Evolutionary conservation across 2,113 vertebrate species (phyloP).

Genomic region (Catharus fuscescens): DNA sequence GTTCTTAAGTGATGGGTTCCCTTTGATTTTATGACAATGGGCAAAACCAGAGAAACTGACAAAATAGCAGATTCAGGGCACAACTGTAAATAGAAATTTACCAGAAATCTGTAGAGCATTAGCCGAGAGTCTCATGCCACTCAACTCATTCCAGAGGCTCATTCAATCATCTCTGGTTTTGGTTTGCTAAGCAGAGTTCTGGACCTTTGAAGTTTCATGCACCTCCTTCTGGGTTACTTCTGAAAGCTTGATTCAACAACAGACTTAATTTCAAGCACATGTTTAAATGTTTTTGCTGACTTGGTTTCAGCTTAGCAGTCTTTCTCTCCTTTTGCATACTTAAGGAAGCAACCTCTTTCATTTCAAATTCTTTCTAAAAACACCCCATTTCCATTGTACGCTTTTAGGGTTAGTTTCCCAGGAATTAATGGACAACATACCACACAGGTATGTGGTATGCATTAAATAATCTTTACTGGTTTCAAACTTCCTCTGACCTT

Average conservation of each 20-base stretch:
- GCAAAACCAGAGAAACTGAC: background rate
- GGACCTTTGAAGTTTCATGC: background rate
- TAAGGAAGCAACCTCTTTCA: background rate
- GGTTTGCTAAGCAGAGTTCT: background rate
- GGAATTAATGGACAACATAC: background rate
- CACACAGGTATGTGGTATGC: background rate
- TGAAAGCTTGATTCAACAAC: background rate
- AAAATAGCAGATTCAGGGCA: background rate
- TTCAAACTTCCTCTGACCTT: background rate
- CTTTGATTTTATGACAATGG: background rate
- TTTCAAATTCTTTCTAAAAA: background rate
- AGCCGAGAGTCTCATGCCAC: accelerated
- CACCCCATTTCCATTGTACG: background rate
- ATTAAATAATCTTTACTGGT: background rate
- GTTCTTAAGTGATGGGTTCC: background rate
- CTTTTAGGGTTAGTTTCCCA: background rate
- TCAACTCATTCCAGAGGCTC: background rate
- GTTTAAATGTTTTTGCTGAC: background rate
- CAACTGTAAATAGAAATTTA: background rate
- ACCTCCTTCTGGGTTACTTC: background rate
- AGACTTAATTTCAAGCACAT: background rate
- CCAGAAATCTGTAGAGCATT: background rate
- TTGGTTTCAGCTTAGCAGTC: background rate
- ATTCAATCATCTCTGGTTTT: background rate
- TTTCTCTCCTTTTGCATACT: background rate